Base-by-base conservation (phyloP, 2,797 vertebrate genomes). In the Ctenopoma kingsleyae region DNA sequence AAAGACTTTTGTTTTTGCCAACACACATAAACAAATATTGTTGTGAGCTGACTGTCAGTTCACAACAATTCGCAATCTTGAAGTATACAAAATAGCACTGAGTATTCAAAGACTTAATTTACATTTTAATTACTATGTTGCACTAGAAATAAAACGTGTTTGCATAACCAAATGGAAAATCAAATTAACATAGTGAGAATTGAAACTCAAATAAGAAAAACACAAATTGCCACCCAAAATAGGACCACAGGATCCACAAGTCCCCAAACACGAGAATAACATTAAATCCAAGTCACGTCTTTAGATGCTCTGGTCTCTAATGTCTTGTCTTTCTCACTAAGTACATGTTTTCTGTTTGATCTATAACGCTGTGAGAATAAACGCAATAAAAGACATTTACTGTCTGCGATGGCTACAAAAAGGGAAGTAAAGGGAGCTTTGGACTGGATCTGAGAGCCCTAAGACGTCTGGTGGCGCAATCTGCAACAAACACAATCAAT, bases 81-180 rank as follows among this genome's bases (percentile, higher is more conserved):
- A 52, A 46, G 22, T 57, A 75, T 80, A 44, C 25, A 66, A 74
- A 86, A 74, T 72, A 79, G 25, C 25, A 8, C 58, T 32, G 36
- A 59, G 49, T 43, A 78, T 82, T 76, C 53, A 85, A 78, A 78
- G 67, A 44, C 27, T 84, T 84, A n/a, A 82, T 91, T 78, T 83
- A 67, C 82, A 89, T 91, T 85, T 86, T 69, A 87, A 90, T 88
- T 67, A 54, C 16, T 40, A 51, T 68, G 53, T 80, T 60, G 25
- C 19, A 43, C 30, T 27, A 44, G 20, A 83, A 81, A 59, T 48
- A 43, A 81, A 70, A 68, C 48, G 22, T 13, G 22, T 47, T 54
- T 74, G 61, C 62, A 80, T 71, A 81, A 75, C 55, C 12, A 60
- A 60, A 57, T 50, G 13, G 66, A 67, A 49, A 65, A 58, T 38